Conservation (phyloP, 2,888 invertebrate genomes). For the Physocephala rufipes region DNA sequence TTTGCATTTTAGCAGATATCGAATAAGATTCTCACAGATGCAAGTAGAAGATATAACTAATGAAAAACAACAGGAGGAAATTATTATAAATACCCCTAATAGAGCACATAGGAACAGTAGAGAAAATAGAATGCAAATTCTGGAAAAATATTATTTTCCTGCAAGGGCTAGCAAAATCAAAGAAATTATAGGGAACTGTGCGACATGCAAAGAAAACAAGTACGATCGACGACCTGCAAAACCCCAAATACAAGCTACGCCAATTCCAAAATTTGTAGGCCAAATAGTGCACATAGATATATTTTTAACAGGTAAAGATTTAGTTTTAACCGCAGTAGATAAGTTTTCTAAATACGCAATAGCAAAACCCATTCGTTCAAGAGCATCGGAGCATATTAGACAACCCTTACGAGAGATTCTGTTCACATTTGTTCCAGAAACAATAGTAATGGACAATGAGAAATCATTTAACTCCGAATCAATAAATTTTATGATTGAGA, state of each 20-base stretch:
- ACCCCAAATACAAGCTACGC: not conserved
- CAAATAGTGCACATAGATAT: slow-evolving; percentile 6
- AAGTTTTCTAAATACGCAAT: slow-evolving; percentile 12
- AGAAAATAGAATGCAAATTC: slow-evolving; percentile 18
- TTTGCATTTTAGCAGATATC: too few relatives aligned
- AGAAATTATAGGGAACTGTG: not conserved
- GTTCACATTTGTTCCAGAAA: slow-evolving; percentile 18
- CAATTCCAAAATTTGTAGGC: not conserved
- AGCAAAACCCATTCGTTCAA: not conserved
- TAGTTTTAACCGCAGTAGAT: slow-evolving; percentile 3
- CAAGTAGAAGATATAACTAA: not conserved
- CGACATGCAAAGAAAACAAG: not conserved
- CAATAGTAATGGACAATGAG: slow-evolving; percentile 20
- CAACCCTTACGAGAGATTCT: slow-evolving; percentile 14
- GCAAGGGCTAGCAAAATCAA: not conserved
- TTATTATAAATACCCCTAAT: not conserved
- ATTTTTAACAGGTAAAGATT: not conserved
- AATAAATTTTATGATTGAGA: slow-evolving; percentile 21
- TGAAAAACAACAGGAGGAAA: not conserved
- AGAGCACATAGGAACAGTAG: not conserved
- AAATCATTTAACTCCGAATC: slow-evolving; percentile 12
- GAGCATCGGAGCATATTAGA: slow-evolving; percentile 1
- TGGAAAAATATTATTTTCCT: slow-evolving; percentile 16
- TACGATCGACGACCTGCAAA: slow-evolving; percentile 1
- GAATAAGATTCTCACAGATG: too few relatives aligned